Base-by-base conservation (phyloP, 2,888 invertebrate species). In the Andrena camellia region DNA sequence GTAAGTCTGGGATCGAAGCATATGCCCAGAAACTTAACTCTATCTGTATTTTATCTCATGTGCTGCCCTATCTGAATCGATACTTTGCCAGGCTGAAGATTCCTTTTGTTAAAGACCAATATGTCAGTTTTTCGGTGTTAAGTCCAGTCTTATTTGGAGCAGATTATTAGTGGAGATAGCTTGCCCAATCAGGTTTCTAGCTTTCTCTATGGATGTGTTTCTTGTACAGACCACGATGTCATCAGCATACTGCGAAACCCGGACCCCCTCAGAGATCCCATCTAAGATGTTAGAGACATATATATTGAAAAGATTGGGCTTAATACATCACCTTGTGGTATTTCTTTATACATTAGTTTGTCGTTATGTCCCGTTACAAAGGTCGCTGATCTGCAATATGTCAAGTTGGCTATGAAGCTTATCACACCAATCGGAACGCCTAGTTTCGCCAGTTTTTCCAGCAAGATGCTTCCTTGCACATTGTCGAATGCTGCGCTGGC, bases 321-420 rank as follows among this genome's bases (percentile, higher is more conserved):
- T 6, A 70, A 26, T 3, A 77, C 64, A 0, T 59, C 70, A 6
- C 73, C 68, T 23, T 78, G 71, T 1, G 78, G 71, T 0, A 78
- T 6, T 0, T 66, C 71, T n/a, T 64, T 72, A 6, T 23, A 42
- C 6, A 35, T 52, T 13, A 0, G 2, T 1, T 23, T 23, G 0
- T 42, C 3, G 0, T 8, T 1, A 2, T 48, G 3, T 0, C 13
- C 6, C 0, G 10, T 59, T 1, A 17, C 2, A 13, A 59, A 67
- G 3, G 0, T 3, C 8, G 26, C 52, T 7, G 7, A 17, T 0
- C 71, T 42, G 13, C 17, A 59, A 1, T 50, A 72, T 20, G 29
- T 35, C 42, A 42, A 13, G 13, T 71, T 64, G 2, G 31, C 33
- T 0, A 67, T 62, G 10, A 62, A 72, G 0, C 10, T 35, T 20